Base-by-base conservation (phyloP, 2,888 invertebrate genomes). In the Furcula furcula region DNA sequence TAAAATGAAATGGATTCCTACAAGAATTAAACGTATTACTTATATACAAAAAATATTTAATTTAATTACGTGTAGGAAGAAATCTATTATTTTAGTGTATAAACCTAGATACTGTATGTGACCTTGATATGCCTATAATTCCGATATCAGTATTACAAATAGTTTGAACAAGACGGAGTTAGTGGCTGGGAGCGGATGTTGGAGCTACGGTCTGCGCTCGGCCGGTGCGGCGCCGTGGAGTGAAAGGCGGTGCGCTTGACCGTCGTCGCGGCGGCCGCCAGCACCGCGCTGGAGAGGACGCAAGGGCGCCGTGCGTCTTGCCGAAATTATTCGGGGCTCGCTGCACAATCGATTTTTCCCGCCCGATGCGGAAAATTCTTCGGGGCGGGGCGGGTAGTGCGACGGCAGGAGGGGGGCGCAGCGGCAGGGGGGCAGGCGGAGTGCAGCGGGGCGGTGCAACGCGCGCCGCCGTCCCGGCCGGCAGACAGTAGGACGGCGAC, bases 301-400 rank as follows among this genome's bases (percentile, higher is more conserved):
- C 85, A 83, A 84, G 84, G 85, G 85, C 85, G 86, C 87, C 87
- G 84, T 86, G 86, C 86, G 87, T 87, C 87, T 87, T 87, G 86
- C 86, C 87, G 77, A 87, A 87, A 85, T 86, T 84, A 86, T 87
- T 87, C 83, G 87, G 86, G 81, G 82, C 85, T 80, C 83, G 85
- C 82, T 85, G 86, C 87, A 87, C 85, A 88, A 89, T 89, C 89
- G 89, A 89, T 89, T 88, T 87, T 88, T 88, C 87, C 87, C 82
- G 80, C 86, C 87, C 87, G 87, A 86, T 86, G 87, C 87, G 89
- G 83, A 87, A 88, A 89, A 88, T 86, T 84, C 74, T 80, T 82
- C 84, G 82, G 84, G 86, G 86, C 85, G 85, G 85, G 76, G 82
- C 81, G 80, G 85, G 79, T 63, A 62, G 75, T 56, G 67, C 69